Percentiles rank a stretch among this genome's conserved stretches.
Evolutionary conservation across 2,888 invertebrate species (phyloP).

Genomic region (Dione juno): DNA sequence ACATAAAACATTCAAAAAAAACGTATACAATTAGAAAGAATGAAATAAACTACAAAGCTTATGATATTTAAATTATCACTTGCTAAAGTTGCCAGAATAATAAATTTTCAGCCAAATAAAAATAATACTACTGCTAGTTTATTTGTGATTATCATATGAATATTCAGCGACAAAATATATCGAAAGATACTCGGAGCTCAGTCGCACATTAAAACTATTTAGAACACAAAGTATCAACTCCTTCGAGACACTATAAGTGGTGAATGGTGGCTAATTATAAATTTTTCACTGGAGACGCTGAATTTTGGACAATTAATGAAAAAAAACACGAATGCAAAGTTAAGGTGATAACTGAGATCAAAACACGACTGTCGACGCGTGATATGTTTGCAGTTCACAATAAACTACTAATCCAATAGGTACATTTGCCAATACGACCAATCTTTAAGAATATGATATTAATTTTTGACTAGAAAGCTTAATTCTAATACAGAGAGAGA

Average conservation of each 20-base stretch:
- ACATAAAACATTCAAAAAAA: slow-evolving; percentile 47
- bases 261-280: neutral
- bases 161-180: slow-evolving; percentile 2
- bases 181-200: slow-evolving; percentile 23
- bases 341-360: slow-evolving; percentile 38
- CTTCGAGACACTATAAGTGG: slow-evolving; percentile 9
- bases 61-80: slow-evolving; percentile 63
- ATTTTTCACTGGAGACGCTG: slow-evolving; percentile 1
- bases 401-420: slow-evolving; percentile 37
- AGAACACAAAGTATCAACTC: slow-evolving; percentile 5
- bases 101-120: slow-evolving; percentile 18
- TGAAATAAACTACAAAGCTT: slow-evolving; percentile 31
- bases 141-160: slow-evolving; percentile 13
- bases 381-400: slow-evolving; percentile 39
- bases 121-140: slow-evolving; percentile 22
- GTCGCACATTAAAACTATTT: slow-evolving; percentile 28
- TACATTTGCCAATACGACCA: slow-evolving; percentile 41
- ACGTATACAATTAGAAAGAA: slow-evolving; percentile 29
- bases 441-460: slow-evolving; percentile 40
- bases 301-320: neutral
- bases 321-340: neutral
- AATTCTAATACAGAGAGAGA: slow-evolving; percentile 81
- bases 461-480: slow-evolving; percentile 82
- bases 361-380: slow-evolving; percentile 25
- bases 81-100: slow-evolving; percentile 61